Evolutionary conservation across 2,113 vertebrate genomes (phyloP), one percentile per base, ranked within the genome.

Genomic region (Macrotus californicus): DNA sequence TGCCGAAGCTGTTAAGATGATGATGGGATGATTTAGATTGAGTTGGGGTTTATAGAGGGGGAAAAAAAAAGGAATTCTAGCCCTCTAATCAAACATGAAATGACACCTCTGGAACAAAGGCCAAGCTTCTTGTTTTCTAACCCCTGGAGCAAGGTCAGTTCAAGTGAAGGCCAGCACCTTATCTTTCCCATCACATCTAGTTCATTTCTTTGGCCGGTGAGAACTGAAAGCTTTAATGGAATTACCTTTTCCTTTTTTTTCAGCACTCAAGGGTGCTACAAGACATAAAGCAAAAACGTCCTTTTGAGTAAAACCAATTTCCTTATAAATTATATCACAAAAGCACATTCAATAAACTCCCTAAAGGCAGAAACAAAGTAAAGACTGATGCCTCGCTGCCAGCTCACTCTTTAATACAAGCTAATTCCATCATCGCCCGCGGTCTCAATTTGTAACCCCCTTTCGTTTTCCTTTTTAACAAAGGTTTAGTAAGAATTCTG

Each of bases 201-300:
- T 82, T 96, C 93, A 52, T 95, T 96, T 84, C 88, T 97, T 96
- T 82, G 88, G 88, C 92, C 70, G 26, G 70, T 8, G 43, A 90
- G 95, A 96, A 96, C 54, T n/a, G 93, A 96, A 96, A 92, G 91
- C 96, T 92, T 92, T 92, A 95, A 94, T 96, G 75, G 95, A 95
- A 94, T 96, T 96, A 87, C 85, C 87, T 91, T 84, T 54, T 77
- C 48, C 48, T 21, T 46, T 61, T 75, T 87, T 66, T 70, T 70
- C 81, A 85, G 73, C 52, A 93, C 61, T 94, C 95, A 67, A 77
- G 89, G 89, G 91, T 90, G 89, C 76, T 82, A 70, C 67, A 67
- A 90, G 87, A 90, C 82, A 85, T 59, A 93, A 89, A 96, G 86
- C 76, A 73, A 95, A 93, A 94, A 94, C 0, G 66, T 96, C 92